These are phyloP conservation scores for Pseudonaja textilis DNA, from an alignment of 2,113 vertebrate genomes.

Conservation along the genomic window DNA sequence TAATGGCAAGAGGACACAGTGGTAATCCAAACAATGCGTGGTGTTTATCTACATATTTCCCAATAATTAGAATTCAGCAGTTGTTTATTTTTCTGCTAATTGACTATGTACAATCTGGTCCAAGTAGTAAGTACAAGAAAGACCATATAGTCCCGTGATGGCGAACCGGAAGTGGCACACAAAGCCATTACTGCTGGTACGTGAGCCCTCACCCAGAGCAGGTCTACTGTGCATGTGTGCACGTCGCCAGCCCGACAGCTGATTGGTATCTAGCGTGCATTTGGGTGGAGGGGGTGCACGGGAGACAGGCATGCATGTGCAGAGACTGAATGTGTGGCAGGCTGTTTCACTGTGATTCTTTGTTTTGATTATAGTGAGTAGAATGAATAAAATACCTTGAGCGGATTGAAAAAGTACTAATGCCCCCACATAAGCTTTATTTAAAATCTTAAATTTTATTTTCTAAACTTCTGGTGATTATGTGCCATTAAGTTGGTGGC, in stretches of 20 bases:
- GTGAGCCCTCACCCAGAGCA: too few relatives aligned
- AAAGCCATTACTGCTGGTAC: too few relatives aligned
- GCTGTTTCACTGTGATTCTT: background rate
- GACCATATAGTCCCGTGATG: too few relatives aligned
- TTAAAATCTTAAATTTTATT: background rate
- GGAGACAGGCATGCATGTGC: too few relatives aligned
- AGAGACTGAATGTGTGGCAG: background rate
- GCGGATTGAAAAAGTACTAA: background rate
- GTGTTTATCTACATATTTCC: background rate
- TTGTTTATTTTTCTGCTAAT: background rate
- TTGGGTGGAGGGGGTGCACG: too few relatives aligned
- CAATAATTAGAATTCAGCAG: background rate
- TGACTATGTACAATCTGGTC: background rate
- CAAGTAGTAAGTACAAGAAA: background rate
- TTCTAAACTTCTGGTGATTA: background rate
- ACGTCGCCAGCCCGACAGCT: too few relatives aligned
- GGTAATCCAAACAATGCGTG: background rate
- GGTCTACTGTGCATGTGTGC: too few relatives aligned
- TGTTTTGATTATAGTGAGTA: background rate
- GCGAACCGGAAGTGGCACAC: too few relatives aligned
- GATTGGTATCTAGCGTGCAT: too few relatives aligned
- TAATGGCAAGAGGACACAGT: background rate
- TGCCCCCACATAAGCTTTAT: background rate
- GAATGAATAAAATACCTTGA: background rate
- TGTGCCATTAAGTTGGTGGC: background rate